Conservation (phyloP, 2,888 invertebrate genomes). For the Rhogogaster chlorosoma region DNA sequence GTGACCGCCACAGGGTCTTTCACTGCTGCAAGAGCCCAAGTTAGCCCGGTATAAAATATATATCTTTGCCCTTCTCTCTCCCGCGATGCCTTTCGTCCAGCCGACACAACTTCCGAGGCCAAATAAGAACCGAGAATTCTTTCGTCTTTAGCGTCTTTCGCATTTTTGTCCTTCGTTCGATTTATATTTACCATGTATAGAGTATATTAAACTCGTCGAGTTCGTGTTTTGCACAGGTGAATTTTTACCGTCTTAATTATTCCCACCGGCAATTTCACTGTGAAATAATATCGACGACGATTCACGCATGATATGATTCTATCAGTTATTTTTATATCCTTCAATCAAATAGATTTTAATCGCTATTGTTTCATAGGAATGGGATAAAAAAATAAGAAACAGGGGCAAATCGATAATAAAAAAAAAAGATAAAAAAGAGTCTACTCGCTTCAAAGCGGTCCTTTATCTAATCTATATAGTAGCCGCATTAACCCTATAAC, state of each 20-base stretch:
- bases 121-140: conserved; percentile 34
- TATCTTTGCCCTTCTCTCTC: neutral
- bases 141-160: conserved; percentile 14
- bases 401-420: neutral
- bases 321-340: neutral
- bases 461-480: neutral
- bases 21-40: conserved; percentile 12
- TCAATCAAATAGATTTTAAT: neutral
- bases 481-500: neutral
- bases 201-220: neutral
- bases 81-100: neutral
- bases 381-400: neutral
- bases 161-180: conserved; percentile 21
- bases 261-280: neutral
- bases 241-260: neutral
- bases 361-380: neutral
- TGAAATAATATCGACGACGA: neutral
- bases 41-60: conserved; percentile 15
- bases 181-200: neutral
- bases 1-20: conserved; percentile 49
- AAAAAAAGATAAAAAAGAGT: neutral
- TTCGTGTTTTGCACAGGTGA: conserved; percentile 5
- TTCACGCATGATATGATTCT: neutral
- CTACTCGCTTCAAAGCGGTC: conserved; percentile 8
- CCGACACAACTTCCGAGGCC: conserved; percentile 39